A percentile compares a stretch with the other conserved stretches of the same genome.
phyloP scores from a whole-genome alignment of 2,113 vertebrate species.

The Cynopterus brachyotis region DNA sequence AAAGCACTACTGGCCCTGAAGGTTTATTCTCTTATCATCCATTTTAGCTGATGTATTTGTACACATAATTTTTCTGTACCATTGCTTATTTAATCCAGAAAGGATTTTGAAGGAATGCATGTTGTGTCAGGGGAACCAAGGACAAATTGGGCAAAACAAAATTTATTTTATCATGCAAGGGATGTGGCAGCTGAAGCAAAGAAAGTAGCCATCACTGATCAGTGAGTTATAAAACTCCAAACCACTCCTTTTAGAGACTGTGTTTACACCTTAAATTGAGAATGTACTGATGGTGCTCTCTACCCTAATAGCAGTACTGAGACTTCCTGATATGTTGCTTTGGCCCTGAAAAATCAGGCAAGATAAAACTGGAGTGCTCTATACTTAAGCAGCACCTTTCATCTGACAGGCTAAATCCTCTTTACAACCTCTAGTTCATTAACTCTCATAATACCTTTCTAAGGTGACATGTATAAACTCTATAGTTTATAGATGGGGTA shows the following conservation, averaged over 20 bases:
- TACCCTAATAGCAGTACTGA: conserved; percentile 31
- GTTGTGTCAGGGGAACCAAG: conserved; percentile 48
- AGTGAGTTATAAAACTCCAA: conserved; percentile 39
- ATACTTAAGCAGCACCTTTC: conserved; percentile 58
- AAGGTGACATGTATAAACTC: conserved; percentile 52
- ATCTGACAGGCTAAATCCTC: not conserved
- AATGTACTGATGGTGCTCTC: conserved; percentile 39
- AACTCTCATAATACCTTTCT: conserved; percentile 64
- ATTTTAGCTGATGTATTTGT: conserved; percentile 57
- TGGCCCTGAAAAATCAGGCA: conserved; percentile 49
- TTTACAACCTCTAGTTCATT: conserved; percentile 61
- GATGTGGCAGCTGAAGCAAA: conserved; percentile 31
- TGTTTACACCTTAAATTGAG: conserved; percentile 30
- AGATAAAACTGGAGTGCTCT: conserved; percentile 39
- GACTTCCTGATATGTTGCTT: conserved; percentile 41
- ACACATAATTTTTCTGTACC: conserved; percentile 45
- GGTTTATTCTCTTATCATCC: conserved; percentile 57
- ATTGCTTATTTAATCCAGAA: conserved; percentile 51
- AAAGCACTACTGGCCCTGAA: conserved; percentile 46
- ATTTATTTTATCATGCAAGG: conserved; percentile 45
- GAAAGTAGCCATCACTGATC: not conserved
- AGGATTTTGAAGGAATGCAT: conserved; percentile 47
- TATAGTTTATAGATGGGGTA: conserved; percentile 55
- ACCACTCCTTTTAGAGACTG: not conserved
- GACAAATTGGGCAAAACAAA: conserved; percentile 51